A percentile compares a stretch with the other conserved stretches of the same genome.
Evolutionary conservation across 2,797 vertebrate species (phyloP).

Genomic region (Sardinella longiceps): DNA sequence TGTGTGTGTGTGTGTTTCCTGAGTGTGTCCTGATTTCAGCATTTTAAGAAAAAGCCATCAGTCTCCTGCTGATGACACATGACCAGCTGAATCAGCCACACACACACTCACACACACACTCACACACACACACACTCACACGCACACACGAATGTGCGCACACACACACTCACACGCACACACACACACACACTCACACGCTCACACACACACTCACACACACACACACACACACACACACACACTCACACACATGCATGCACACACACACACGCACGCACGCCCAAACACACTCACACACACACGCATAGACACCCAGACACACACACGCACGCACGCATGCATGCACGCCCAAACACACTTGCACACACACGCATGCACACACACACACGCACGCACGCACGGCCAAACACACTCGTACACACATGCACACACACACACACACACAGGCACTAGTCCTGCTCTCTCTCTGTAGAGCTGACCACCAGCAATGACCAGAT

Average conservation of each 20-base stretch:
- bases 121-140: neutral
- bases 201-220: neutral
- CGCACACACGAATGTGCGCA: too few relatives aligned
- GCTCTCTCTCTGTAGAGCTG: too few relatives aligned
- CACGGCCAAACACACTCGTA: too few relatives aligned
- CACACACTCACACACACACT: neutral
- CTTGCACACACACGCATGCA: too few relatives aligned
- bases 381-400: too few relatives aligned
- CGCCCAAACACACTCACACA: neutral
- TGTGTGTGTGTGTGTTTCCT: neutral
- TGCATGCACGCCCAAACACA: too few relatives aligned
- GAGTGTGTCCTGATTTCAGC: neutral
- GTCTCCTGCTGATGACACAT: neutral
- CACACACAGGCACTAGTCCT: too few relatives aligned
- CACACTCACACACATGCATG: neutral
- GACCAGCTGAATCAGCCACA: slow-evolving; percentile 6
- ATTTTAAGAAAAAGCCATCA: neutral
- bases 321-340: too few relatives aligned
- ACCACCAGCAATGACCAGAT: too few relatives aligned
- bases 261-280: neutral
- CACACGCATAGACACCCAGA: slow-evolving; percentile 1
- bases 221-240: neutral
- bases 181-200: neutral
- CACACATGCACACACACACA: too few relatives aligned
- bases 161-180: neutral